Evolutionary conservation across 2,797 vertebrate genomes (phyloP).

Genomic region (Pseudomugil tenellus): DNA sequence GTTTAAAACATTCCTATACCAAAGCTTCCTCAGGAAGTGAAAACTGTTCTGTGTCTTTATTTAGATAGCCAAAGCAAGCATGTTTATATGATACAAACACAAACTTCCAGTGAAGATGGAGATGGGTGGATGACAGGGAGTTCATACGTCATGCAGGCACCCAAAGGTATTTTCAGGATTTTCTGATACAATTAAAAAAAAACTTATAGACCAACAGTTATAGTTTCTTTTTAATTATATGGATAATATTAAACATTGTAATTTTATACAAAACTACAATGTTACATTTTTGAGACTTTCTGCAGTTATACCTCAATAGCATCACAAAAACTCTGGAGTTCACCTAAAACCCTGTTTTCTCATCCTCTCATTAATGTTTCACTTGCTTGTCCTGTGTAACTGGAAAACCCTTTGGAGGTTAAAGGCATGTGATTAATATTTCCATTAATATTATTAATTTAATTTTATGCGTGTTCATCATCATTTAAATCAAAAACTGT

Average conservation of each 20-base stretch:
- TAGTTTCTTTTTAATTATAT: no score
- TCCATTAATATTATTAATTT: constrained; percentile 31
- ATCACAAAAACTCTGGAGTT: no score
- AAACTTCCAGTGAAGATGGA: no score
- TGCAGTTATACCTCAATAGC: no score
- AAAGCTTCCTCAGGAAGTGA: neutral
- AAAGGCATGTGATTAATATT: constrained; percentile 8
- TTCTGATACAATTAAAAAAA: no score
- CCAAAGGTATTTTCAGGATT: neutral
- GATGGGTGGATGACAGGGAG: neutral
- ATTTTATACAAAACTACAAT: no score
- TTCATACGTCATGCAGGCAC: neutral
- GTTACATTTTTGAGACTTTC: neutral
- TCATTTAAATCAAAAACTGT: constrained; percentile 28
- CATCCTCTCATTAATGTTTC: no score
- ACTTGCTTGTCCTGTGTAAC: neutral
- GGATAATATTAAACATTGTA: neutral
- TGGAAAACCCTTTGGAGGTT: neutral
- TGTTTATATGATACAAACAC: no score
- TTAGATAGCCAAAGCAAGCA: no score
- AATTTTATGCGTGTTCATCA: constrained; percentile 18
- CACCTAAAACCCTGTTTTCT: no score
- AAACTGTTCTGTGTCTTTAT: neutral
- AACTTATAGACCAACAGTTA: no score
- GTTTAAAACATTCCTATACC: no score